A percentile compares a stretch with the other conserved stretches of the same genome.
Conservation (phyloP, 2,888 invertebrate species). For the Anarsia innoxiella region DNA sequence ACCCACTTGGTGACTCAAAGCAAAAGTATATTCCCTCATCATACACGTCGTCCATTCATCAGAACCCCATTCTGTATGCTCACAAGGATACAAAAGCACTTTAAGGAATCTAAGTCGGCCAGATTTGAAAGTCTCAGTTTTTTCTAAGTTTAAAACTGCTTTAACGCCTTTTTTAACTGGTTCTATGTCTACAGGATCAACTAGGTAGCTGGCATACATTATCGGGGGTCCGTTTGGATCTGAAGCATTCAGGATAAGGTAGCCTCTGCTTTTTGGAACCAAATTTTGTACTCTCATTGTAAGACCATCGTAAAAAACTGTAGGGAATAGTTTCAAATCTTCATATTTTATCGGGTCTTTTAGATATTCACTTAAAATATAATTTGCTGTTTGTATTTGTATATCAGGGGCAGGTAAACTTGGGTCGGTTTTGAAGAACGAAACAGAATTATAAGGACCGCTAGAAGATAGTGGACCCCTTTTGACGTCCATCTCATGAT, state of each 20-base stretch:
- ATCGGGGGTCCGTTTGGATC: slow-evolving; percentile 82
- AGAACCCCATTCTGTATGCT: slow-evolving; percentile 70
- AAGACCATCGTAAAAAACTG: slow-evolving; percentile 76
- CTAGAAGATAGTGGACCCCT: slow-evolving; percentile 69
- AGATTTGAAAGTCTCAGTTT: slow-evolving; percentile 72
- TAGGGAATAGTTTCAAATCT: slow-evolving; percentile 52
- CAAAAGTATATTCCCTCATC: slow-evolving; percentile 70
- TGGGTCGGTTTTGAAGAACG: slow-evolving; percentile 72
- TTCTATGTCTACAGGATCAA: slow-evolving; percentile 73
- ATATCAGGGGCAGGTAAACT: slow-evolving; percentile 74
- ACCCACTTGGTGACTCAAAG: slow-evolving; percentile 61
- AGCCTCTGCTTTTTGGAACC: slow-evolving; percentile 77
- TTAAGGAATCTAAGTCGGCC: slow-evolving; percentile 71
- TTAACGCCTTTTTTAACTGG: slow-evolving; percentile 76
- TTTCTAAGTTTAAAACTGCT: slow-evolving; percentile 71
- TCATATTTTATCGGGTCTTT: slow-evolving; percentile 59
- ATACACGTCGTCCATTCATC: slow-evolving; percentile 79
- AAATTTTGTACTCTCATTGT: slow-evolving; percentile 74
- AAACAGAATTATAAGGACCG: slow-evolving; percentile 70
- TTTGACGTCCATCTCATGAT: slow-evolving; percentile 33
- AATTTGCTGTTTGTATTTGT: slow-evolving; percentile 70
- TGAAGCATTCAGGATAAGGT: slow-evolving; percentile 74
- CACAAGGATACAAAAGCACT: slow-evolving; percentile 72
- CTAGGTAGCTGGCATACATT: slow-evolving; percentile 80
- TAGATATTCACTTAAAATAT: slow-evolving; percentile 57